Evolutionary conservation across 37 sponge, comb jelly and placozoan species (phyloP), one percentile per base, ranked within the genome.

Genomic region (Haliclona indistincta): DNA sequence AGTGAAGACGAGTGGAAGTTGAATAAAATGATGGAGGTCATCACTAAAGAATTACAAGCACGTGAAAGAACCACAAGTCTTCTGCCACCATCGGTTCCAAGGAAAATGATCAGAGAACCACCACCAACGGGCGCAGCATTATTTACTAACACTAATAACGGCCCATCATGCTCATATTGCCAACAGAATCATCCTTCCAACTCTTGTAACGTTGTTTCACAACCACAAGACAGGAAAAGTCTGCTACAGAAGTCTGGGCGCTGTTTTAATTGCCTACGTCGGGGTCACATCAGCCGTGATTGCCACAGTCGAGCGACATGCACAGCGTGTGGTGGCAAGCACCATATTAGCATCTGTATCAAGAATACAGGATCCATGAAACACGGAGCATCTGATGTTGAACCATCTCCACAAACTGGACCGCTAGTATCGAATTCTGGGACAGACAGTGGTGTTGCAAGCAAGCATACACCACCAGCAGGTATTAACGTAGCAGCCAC

Each of bases 251-350:
- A 5, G 2, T 35, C 3, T 43, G 84, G 84, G 35, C 62, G 76
- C 4, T 83, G 84, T 34, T 83, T 75, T 63, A 58, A 40, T 22
- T 83, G 84, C 40, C 38, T 83, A 13, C 68, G 84, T 1, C 38
- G 36, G 36, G 70, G 70, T 28, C 84, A 83, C 70, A 53, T 83
- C 22, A 34, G 51, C 17, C 69, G 76, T 0, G 62, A 75, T 58
- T 83, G 84, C 41, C 68, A 35, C 23, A 58, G 62, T 2, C 17
- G 44, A 4, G 3, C 11, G 10, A 75, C 42, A 36, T 83, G 84
- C 53, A 51, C 6, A 2, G 25, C n/a, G 20, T 83, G 84, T 34
- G 22, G 38, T 25, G 76, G 70, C 2, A 42, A 36, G 38, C 84
- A 83, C 44, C 84, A 83, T 63, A 43, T 36, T 25, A 52, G 56